Evolutionary conservation across 1,140 invertebrate species (phyloP), one percentile per base, ranked within the genome.

Genomic region (Pinna nobilis): DNA sequence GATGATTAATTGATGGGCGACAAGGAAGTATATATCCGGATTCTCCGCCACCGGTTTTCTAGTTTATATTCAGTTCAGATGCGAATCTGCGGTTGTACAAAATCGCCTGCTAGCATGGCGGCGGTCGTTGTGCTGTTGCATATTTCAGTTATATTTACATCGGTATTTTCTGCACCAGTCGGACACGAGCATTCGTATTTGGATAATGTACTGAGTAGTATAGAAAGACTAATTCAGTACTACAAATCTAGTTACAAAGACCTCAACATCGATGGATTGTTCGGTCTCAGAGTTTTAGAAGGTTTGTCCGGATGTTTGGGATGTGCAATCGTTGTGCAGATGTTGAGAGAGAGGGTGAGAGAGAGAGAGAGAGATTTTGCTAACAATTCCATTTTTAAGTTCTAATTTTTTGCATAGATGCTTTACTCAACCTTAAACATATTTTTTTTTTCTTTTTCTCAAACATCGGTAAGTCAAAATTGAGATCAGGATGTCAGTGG

Each of bases 321-420:
- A 15, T 51, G n/a, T 51, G 11, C 47, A 20, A 18, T 59, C 60
- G 28, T 49, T n/a, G 15, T 63, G 6, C 32, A 3, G 23, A n/a
- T 13, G 18, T 76, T 13, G 74, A 84, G 82, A 64, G 30, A 74
- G 63, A 25, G 44, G 84, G 25, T 71, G 82, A 67, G 86, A 88
- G 71, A 51, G 64, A 2, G 33, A 44, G 9, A 86, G 84, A 70
- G 84, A 88, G 64, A 55, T 30, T 9, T 88, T 85, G 74, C 84
- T 88, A 82, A 68, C 70, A 57, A 32, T 2, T 57, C 25, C 9
- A 1, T 1, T 7, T 15, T 4, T 23, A n/a, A 51, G 20, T 53
- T 53, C 32, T 13, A 7, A 7, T 53, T 25, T 53, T 23, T 53
- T 44, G 9, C 41, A 44, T 18, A 44, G 41, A 18, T 44, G 18